Conservation (phyloP, 2,797 vertebrate species). For the Hydrocynus forskahlii region DNA sequence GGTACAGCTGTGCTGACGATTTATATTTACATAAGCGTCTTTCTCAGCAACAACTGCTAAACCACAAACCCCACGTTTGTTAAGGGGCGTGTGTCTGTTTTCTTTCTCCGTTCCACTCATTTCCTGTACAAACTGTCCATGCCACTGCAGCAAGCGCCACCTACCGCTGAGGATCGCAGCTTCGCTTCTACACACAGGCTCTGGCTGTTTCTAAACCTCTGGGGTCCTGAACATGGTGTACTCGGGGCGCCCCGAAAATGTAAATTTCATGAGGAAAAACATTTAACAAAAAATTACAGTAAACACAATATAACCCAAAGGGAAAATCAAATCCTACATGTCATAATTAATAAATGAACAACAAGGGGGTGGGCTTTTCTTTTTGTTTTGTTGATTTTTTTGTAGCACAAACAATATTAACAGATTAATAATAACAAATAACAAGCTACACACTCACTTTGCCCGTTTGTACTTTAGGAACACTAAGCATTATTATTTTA, state of each 20-base stretch:
- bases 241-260: too few relatives aligned
- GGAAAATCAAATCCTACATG: too few relatives aligned
- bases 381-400: too few relatives aligned
- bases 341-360: too few relatives aligned
- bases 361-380: too few relatives aligned
- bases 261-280: too few relatives aligned
- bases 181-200: neutral
- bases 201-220: too few relatives aligned
- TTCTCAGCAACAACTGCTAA: neutral
- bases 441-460: neutral
- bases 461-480: neutral
- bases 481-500: neutral
- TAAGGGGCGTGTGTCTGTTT: conserved; percentile 40
- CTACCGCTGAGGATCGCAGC: conserved; percentile 5
- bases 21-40: neutral
- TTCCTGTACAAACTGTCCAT: neutral
- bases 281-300: too few relatives aligned
- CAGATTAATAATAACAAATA: neutral
- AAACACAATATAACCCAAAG: too few relatives aligned
- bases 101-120: conserved; percentile 14
- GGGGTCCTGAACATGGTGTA: too few relatives aligned
- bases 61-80: conserved; percentile 5
- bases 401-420: too few relatives aligned
- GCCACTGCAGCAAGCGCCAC: neutral
- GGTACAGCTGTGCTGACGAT: neutral